These are phyloP conservation scores for Alcis repandata DNA, from an alignment of 2,888 invertebrate genomes.

Conservation along the genomic window DNA sequence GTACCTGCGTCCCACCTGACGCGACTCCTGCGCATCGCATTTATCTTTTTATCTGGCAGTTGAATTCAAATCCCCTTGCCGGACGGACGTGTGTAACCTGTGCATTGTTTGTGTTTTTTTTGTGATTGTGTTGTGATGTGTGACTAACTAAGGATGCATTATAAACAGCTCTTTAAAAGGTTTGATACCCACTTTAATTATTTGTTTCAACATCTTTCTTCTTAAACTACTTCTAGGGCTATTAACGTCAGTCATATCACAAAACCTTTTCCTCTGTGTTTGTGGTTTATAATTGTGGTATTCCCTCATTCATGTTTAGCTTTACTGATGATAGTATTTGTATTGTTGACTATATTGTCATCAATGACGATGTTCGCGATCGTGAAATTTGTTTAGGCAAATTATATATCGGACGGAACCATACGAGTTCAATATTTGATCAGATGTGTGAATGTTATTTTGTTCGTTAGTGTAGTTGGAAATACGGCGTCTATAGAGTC, in stretches of 20 bases:
- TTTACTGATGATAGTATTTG: neutral
- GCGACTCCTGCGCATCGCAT: conserved; percentile 37
- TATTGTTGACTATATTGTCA: neutral
- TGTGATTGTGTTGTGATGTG: conserved; percentile 63
- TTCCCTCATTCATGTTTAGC: conserved; percentile 6
- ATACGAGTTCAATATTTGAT: conserved; percentile 19
- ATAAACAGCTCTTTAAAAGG: conserved; percentile 82
- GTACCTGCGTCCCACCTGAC: conserved; percentile 40
- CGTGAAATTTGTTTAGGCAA: conserved; percentile 22
- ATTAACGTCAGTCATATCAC: neutral
- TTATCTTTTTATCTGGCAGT: conserved; percentile 29
- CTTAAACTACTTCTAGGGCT: neutral
- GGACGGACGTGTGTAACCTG: conserved; percentile 40
- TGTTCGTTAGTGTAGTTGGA: conserved; percentile 2
- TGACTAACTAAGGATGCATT: conserved; percentile 76
- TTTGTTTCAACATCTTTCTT: neutral
- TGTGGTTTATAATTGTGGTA: conserved; percentile 1
- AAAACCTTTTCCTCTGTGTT: conserved; percentile 2
- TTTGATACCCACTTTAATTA: conserved; percentile 48
- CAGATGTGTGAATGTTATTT: conserved; percentile 23
- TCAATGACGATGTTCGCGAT: neutral
- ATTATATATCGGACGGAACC: conserved; percentile 8
- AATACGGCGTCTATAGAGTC: neutral
- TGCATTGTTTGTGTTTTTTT: conserved; percentile 53
- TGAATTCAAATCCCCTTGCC: conserved; percentile 49